Base-by-base conservation (phyloP, 2,888 invertebrate species). In the Chromoteleia sp. region DNA sequence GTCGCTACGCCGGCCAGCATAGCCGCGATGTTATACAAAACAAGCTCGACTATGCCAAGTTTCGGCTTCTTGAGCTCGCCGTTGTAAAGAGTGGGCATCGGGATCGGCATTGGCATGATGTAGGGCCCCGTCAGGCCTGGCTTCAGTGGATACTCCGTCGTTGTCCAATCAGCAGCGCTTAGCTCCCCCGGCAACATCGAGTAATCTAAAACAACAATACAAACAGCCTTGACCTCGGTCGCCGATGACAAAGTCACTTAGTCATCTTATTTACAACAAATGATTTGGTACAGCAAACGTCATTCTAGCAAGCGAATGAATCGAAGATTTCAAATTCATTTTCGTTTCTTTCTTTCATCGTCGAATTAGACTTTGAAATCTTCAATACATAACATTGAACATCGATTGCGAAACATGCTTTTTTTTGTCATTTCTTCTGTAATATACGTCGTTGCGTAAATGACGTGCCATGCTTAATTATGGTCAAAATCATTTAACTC, bases 1-100 rank as follows among this genome's bases (percentile, higher is more conserved):
- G 97, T 96, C 1, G 97, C 97, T 41, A 98, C 96, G 21, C 97
- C 96, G 1, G 98, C 98, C 88, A 98, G 92, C 92, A 98, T 94
- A 63, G 98, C 96, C 65, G 97, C 97, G 94, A 98, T 97, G 92
- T 98, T 98, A 93, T 97, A 98, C 83, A 98, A 93, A 84, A 95
- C 96, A 93, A 94, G 93, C 92, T 95, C 96, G 86, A 96, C 94
- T 91, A 95, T 94, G 89, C 95, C 94, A 84, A 95, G 93, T 92
- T 95, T 95, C 91, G 95, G 95, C 92, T 87, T 90, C 88, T 91
- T 92, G 94, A 94, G 93, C 93, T 96, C 96, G 52, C 96, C 96
- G 84, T 94, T 96, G 91, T 96, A 96, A 29, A 97, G 93, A 0
- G 96, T 96, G 0, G 97, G 96, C 94, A 97, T 95, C 3, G 96